phyloP scores from a whole-genome alignment of 1,140 invertebrate genomes.

The Cryptotermes secundus region DNA sequence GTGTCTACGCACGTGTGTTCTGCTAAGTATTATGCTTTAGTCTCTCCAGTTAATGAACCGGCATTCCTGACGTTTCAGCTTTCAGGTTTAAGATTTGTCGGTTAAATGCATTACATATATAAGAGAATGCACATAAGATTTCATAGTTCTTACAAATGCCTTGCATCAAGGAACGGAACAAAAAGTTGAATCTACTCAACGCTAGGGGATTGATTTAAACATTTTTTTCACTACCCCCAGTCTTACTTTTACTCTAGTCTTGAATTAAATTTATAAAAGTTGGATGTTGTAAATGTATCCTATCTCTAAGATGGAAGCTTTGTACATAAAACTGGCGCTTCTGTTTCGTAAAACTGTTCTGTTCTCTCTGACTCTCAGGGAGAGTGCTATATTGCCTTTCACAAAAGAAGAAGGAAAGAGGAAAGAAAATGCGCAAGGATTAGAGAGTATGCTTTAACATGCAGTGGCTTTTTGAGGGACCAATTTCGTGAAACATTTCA shows the following conservation, averaged over 20 bases:
- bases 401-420: no score
- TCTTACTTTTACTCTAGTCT: neutral
- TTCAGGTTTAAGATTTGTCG: no score
- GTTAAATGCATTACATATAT: no score
- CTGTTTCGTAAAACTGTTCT: neutral
- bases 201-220: neutral
- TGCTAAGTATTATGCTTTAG: no score
- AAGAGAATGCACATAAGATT: no score
- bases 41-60: no score
- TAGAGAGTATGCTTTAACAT: conserved; percentile 5
- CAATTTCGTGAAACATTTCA: neutral
- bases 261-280: conserved; percentile 5
- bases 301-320: neutral
- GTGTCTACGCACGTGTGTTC: no score
- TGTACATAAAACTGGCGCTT: neutral
- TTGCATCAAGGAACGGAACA: neutral
- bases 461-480: conserved; percentile 13
- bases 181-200: neutral
- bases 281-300: conserved; percentile 1
- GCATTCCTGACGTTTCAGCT: no score
- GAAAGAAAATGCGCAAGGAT: neutral
- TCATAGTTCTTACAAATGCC: neutral
- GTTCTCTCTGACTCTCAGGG: neutral
- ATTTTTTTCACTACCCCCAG: neutral
- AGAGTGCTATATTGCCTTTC: neutral